Evolutionary conservation across 2,888 invertebrate genomes (phyloP).

Genomic region (Syrista parreyssii): DNA sequence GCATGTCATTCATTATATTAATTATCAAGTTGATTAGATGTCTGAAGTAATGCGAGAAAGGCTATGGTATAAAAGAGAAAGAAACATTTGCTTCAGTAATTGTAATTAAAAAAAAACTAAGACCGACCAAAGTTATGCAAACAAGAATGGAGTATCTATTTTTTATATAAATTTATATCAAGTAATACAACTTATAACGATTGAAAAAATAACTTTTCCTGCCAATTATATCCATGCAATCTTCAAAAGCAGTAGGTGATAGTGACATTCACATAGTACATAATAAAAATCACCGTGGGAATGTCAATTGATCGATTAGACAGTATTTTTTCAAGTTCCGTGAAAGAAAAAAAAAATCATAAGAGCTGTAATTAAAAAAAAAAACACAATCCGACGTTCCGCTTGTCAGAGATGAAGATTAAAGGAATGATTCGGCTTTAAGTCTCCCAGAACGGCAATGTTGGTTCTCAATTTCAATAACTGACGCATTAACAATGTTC

Average conservation of each 20-base stretch:
- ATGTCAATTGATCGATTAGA: too few species aligned
- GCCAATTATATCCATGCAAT: background rate
- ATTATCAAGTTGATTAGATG: constrained; percentile 46
- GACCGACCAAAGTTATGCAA: background rate
- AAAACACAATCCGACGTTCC: background rate
- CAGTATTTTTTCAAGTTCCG: too few species aligned
- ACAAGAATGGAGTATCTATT: background rate
- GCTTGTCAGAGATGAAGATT: background rate
- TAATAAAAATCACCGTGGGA: background rate
- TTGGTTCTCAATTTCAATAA: background rate
- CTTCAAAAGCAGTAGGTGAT: background rate
- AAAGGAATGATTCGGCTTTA: background rate
- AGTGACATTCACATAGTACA: background rate
- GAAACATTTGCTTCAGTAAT: background rate
- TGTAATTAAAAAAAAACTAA: background rate
- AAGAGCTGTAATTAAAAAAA: background rate
- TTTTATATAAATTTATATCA: background rate
- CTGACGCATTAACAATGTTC: background rate
- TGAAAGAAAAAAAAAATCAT: background rate
- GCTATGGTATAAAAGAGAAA: constrained; percentile 27
- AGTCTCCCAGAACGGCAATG: background rate
- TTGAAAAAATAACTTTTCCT: background rate
- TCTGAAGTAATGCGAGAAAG: constrained; percentile 50
- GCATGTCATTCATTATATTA: constrained; percentile 44
- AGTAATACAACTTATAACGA: background rate